Conservation (phyloP, 2,888 invertebrate genomes). For the Oscheius sp. region DNA sequence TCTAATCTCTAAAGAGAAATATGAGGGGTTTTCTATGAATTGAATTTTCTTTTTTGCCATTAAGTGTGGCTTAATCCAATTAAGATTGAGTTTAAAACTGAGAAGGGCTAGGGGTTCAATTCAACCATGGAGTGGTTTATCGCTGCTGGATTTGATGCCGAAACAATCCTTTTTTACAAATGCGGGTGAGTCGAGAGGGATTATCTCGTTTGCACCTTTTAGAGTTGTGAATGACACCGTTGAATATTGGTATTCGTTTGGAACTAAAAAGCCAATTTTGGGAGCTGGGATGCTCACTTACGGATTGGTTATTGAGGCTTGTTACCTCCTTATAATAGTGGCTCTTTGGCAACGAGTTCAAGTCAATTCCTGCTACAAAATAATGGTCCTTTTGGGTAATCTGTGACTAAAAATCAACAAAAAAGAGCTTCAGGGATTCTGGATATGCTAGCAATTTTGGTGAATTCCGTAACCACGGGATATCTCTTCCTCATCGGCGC, state of each 20-base stretch:
- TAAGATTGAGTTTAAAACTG: too few relatives aligned
- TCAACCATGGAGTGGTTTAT: conserved; percentile 12
- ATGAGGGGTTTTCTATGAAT: too few relatives aligned
- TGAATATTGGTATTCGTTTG: background rate
- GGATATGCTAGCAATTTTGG: conserved; percentile 20
- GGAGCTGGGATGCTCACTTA: background rate
- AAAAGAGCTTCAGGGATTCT: background rate
- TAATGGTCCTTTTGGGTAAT: conserved; percentile 19
- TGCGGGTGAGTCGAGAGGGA: background rate
- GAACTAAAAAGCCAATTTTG: background rate
- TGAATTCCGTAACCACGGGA: conserved; percentile 20
- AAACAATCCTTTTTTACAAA: background rate
- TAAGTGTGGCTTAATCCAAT: too few relatives aligned
- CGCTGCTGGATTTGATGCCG: background rate
- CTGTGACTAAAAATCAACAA: background rate
- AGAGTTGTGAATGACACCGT: background rate
- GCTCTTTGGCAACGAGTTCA: background rate
- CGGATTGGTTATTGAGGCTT: background rate
- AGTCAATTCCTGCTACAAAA: conserved; percentile 4
- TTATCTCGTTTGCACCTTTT: background rate
- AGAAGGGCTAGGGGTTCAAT: too few relatives aligned
- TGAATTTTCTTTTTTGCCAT: too few relatives aligned
- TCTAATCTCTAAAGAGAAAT: too few relatives aligned
- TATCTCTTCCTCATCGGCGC: background rate
- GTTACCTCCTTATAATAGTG: background rate